Conservation (phyloP, 1,140 invertebrate genomes). For the Adelges cooleyi region DNA sequence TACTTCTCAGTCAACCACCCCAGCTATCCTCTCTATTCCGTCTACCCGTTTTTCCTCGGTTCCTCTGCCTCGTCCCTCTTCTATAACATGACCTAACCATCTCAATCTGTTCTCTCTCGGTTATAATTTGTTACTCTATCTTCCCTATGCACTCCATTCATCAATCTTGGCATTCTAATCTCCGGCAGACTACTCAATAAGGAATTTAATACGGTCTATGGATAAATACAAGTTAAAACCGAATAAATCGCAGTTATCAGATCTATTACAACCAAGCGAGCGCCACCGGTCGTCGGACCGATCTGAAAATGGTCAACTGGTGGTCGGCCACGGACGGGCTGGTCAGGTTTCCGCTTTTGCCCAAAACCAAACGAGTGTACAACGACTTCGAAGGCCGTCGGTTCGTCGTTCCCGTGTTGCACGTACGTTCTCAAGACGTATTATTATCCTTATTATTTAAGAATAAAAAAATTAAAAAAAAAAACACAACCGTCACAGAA, state of each 20-base stretch:
- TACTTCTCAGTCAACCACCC: no score
- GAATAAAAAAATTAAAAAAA: not conserved
- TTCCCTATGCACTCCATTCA: no score
- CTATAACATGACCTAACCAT: no score
- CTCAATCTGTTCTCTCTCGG: no score
- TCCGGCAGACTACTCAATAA: no score
- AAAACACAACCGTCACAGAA: constrained; percentile 40
- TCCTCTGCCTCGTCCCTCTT: no score
- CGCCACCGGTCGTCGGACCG: constrained; percentile 42
- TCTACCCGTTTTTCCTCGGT: no score
- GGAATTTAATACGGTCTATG: no score
- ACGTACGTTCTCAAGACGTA: constrained; percentile 41
- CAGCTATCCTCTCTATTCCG: no score
- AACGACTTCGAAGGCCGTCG: constrained; percentile 48
- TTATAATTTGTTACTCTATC: no score
- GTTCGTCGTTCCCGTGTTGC: constrained; percentile 53
- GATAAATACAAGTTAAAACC: no score
- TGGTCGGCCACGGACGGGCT: constrained; percentile 47
- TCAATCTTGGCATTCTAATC: no score
- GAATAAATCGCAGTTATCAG: constrained; percentile 39
- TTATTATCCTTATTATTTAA: not conserved
- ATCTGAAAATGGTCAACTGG: constrained; percentile 52
- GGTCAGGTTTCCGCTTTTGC: constrained; percentile 49
- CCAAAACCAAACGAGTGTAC: constrained; percentile 46
- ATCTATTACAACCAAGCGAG: constrained; percentile 55